phyloP scores from a whole-genome alignment of 2,797 vertebrate genomes.

The Danio aesculapii region DNA sequence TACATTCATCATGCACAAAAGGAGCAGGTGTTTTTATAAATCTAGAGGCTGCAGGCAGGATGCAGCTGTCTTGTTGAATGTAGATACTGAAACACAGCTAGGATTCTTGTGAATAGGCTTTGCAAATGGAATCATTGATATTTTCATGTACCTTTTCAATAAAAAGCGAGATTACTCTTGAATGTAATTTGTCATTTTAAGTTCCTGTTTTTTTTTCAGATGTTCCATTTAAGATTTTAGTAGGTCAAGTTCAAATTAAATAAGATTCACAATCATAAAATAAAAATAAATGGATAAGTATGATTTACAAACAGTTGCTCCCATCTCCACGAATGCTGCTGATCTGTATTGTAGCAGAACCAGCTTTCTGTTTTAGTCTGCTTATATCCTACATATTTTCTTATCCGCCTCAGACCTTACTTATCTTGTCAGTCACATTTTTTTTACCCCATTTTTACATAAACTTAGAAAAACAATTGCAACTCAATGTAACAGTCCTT shows the following conservation, averaged over 20 bases:
- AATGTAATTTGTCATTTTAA: not conserved
- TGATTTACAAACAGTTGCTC: not conserved
- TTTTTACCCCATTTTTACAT: not conserved
- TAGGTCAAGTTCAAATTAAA: not conserved
- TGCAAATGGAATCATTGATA: not conserved
- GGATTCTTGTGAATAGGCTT: not conserved
- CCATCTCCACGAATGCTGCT: not conserved
- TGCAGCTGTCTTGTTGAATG: constrained; percentile 1
- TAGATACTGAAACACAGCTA: not conserved
- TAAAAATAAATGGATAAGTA: not conserved
- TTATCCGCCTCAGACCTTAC: not conserved
- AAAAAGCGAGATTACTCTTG: not conserved
- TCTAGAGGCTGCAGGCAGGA: constrained; percentile 6
- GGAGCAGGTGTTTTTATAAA: not conserved
- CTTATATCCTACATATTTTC: not conserved
- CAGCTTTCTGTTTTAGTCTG: not conserved
- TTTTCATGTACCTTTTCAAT: not conserved
- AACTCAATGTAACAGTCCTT: no score
- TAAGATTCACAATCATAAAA: not conserved
- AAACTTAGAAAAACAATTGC: not conserved
- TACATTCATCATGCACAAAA: not conserved
- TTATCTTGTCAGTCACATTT: constrained; percentile 3
- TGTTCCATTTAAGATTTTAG: not conserved
- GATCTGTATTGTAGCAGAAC: not conserved
- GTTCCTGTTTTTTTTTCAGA: not conserved